phyloP scores from a whole-genome alignment of 2,888 invertebrate species.

The Spisula subtruncata region DNA sequence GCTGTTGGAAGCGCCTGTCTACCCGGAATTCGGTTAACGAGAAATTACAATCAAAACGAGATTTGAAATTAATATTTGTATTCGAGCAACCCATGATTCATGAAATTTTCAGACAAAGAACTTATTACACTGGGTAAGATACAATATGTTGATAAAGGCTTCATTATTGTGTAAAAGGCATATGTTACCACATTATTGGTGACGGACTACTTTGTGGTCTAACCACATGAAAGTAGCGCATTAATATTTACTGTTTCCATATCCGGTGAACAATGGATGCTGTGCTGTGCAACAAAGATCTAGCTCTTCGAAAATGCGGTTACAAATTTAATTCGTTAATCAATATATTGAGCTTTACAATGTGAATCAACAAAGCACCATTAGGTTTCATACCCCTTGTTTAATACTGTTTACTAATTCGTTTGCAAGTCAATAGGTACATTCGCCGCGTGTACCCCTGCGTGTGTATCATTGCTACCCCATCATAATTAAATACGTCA shows the following conservation, averaged over 20 bases:
- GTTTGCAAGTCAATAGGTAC: neutral
- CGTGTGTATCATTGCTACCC: neutral
- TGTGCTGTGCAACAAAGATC: neutral
- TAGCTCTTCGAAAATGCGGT: neutral
- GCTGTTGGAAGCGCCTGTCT: neutral
- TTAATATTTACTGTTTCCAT: neutral
- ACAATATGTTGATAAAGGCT: neutral
- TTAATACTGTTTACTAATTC: neutral
- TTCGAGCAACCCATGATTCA: neutral
- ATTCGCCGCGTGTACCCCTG: neutral
- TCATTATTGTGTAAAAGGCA: neutral
- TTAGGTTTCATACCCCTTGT: neutral
- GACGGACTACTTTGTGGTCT: conserved; percentile 27
- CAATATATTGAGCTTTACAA: neutral
- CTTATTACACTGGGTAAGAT: neutral
- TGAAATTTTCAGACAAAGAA: conserved; percentile 7
- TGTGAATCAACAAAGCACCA: neutral
- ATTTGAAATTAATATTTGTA: neutral
- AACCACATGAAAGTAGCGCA: conserved; percentile 23
- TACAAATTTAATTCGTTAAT: neutral
- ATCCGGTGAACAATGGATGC: conserved; percentile 8
- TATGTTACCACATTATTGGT: neutral
- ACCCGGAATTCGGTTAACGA: neutral
- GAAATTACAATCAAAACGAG: neutral
- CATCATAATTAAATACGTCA: no score